phyloP scores from a whole-genome alignment of 2,888 invertebrate species.

The Acrobasis repandana region DNA sequence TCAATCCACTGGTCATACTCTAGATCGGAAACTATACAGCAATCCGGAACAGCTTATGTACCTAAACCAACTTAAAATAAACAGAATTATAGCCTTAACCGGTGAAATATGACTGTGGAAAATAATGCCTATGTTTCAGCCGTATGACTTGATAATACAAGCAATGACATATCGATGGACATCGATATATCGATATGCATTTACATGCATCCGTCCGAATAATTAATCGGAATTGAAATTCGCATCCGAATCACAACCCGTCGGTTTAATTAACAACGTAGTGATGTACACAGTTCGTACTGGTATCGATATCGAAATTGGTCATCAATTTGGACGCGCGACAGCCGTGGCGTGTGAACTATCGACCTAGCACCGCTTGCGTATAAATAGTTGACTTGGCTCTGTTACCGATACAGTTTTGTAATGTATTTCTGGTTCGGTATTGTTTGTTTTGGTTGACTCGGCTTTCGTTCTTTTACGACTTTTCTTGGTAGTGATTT shows the following conservation, averaged over 20 bases:
- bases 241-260: constrained; percentile 6
- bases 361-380: constrained; percentile 16
- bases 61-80: too few relatives aligned
- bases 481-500: background rate
- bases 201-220: constrained; percentile 5
- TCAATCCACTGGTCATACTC: too few relatives aligned
- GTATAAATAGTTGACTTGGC: constrained; percentile 16
- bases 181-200: background rate
- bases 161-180: background rate
- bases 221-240: constrained; percentile 13
- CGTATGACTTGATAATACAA: background rate
- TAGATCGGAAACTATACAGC: too few relatives aligned
- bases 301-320: constrained; percentile 2
- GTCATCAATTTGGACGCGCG: background rate
- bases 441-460: background rate
- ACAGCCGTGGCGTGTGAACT: constrained; percentile 15
- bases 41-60: too few relatives aligned
- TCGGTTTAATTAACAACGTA: constrained; percentile 16
- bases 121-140: background rate
- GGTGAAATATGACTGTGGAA: too few relatives aligned
- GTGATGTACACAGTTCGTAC: background rate
- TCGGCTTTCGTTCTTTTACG: background rate
- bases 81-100: too few relatives aligned
- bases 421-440: background rate
- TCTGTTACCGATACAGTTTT: background rate